Conservation (phyloP, 1,140 invertebrate genomes). For the Megathymus violae region DNA sequence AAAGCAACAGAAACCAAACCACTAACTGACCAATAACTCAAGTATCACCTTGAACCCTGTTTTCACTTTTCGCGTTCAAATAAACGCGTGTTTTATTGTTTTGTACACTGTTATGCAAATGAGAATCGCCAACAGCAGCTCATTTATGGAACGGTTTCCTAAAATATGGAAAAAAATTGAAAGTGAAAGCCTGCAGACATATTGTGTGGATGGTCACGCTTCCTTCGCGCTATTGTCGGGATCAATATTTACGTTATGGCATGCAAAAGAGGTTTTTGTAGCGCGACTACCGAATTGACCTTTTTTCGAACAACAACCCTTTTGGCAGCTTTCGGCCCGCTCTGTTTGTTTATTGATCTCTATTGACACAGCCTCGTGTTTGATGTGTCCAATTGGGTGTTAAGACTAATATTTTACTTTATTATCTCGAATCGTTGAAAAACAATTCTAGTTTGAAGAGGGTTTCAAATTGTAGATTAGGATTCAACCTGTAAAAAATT, state of each 20-base stretch:
- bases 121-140: constrained; percentile 69
- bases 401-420: constrained; percentile 47
- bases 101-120: constrained; percentile 79
- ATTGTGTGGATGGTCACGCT: constrained; percentile 69
- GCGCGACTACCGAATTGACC: constrained; percentile 70
- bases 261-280: constrained; percentile 81
- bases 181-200: constrained; percentile 78
- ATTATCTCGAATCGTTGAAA: constrained; percentile 14
- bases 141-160: constrained; percentile 74
- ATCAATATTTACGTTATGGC: constrained; percentile 79
- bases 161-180: constrained; percentile 70
- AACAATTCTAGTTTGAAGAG: neutral
- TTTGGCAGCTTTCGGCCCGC: constrained; percentile 57
- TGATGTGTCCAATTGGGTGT: constrained; percentile 62
- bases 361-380: constrained; percentile 49
- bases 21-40: constrained; percentile 59
- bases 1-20: constrained; percentile 62
- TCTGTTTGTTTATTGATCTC: constrained; percentile 57
- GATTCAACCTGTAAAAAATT: too few relatives aligned
- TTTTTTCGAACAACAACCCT: constrained; percentile 73
- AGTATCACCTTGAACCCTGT: constrained; percentile 68
- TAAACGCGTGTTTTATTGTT: constrained; percentile 75
- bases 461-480: neutral
- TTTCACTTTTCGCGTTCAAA: constrained; percentile 80
- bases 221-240: constrained; percentile 62